Conservation (phyloP, 1,140 invertebrate genomes). For the Uloborus diversus region DNA sequence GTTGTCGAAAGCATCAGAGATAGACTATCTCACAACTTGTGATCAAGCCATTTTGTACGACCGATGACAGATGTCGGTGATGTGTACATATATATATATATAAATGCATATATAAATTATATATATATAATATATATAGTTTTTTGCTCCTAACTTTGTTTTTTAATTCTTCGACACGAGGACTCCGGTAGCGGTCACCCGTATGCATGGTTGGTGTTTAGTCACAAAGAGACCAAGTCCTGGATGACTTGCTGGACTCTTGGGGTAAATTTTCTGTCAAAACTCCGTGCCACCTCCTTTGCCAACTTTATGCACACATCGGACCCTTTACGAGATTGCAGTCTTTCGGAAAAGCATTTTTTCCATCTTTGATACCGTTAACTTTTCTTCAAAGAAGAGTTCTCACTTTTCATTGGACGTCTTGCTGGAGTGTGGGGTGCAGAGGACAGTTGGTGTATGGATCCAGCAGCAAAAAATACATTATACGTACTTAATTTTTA, state of each 20-base stretch:
- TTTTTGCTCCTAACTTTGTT: slow-evolving; percentile 39
- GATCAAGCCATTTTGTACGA: slow-evolving; percentile 52
- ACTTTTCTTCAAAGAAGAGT: not conserved
- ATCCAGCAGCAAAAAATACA: not conserved
- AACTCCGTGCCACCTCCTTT: slow-evolving; percentile 45
- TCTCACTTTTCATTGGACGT: not conserved
- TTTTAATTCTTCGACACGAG: slow-evolving; percentile 16
- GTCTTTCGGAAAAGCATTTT: slow-evolving; percentile 10
- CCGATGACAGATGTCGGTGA: not conserved
- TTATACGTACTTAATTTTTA: slow-evolving; percentile 6
- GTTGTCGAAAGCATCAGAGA: not conserved
- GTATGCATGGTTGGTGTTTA: slow-evolving; percentile 30
- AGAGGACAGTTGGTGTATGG: not conserved
- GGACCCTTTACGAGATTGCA: slow-evolving; percentile 20
- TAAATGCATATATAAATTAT: slow-evolving; percentile 28
- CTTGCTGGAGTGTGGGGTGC: not conserved
- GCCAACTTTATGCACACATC: slow-evolving; percentile 38
- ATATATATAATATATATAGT: slow-evolving; percentile 31
- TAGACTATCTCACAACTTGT: slow-evolving; percentile 16
- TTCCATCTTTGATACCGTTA: not conserved
- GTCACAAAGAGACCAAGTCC: not conserved
- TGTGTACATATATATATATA: slow-evolving; percentile 6
- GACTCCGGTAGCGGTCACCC: slow-evolving; percentile 4
- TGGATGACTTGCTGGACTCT: slow-evolving; percentile 6
- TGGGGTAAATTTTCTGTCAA: not conserved